Conservation (phyloP, 2,888 invertebrate genomes). For the Lapara coniferarum region DNA sequence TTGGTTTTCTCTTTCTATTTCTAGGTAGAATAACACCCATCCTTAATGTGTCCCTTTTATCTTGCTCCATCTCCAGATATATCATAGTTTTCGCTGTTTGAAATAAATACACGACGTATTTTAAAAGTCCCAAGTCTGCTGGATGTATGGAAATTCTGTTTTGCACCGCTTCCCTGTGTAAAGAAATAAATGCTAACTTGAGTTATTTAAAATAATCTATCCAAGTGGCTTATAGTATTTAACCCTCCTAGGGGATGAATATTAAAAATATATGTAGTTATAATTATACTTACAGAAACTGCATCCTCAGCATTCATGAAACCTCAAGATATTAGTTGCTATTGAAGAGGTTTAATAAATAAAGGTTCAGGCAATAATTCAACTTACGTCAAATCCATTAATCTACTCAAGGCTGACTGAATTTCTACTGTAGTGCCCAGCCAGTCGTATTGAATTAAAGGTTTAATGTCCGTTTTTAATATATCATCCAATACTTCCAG, state of each 20-base stretch:
- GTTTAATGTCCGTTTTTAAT: constrained; percentile 48
- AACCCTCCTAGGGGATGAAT: no score
- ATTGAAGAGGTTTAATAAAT: no score
- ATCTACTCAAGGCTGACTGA: constrained; percentile 54
- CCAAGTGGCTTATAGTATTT: no score
- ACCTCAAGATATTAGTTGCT: background rate
- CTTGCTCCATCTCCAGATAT: constrained; percentile 10
- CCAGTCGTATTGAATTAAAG: constrained; percentile 63
- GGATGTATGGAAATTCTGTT: constrained; percentile 42
- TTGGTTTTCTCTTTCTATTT: constrained; percentile 37
- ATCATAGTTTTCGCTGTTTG: constrained; percentile 37
- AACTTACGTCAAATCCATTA: constrained; percentile 61
- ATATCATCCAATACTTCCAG: constrained; percentile 57
- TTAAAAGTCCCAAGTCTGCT: constrained; percentile 56
- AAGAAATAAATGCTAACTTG: no score
- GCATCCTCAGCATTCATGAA: no score
- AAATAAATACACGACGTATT: constrained; percentile 53
- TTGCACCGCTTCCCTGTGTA: constrained; percentile 42
- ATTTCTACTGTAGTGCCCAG: constrained; percentile 61
- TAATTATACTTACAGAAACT: no score
- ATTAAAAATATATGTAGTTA: no score
- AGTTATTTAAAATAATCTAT: no score
- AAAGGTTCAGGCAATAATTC: background rate
- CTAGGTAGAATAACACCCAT: constrained; percentile 34
- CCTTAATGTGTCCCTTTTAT: constrained; percentile 24